Percentiles rank a stretch among this genome's conserved stretches.
Evolutionary conservation across 2,113 vertebrate genomes (phyloP).

Genomic region (Arvicanthis niloticus): DNA sequence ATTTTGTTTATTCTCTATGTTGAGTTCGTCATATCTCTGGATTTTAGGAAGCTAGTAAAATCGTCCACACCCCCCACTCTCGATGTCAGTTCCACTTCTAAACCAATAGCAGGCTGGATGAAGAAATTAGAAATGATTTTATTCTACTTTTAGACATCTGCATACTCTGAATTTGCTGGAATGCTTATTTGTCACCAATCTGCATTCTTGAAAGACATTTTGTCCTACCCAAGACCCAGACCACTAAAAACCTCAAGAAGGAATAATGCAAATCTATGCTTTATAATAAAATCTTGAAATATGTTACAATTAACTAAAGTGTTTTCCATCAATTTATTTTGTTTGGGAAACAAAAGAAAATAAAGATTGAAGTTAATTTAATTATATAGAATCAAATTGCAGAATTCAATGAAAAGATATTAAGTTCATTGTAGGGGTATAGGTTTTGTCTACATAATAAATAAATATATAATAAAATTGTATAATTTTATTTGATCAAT

Average conservation of each 20-base stretch:
- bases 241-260: conserved; percentile 40
- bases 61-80: not conserved
- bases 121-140: conserved; percentile 26
- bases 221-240: not conserved
- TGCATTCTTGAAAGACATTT: not conserved
- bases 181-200: not conserved
- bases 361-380: not conserved
- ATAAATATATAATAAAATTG: not conserved
- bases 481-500: not conserved
- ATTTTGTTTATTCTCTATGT: conserved; percentile 42
- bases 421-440: not conserved
- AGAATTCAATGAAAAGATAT: not conserved
- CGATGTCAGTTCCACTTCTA: not conserved
- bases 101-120: not conserved
- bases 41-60: conserved; percentile 59
- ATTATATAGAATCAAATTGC: not conserved
- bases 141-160: conserved; percentile 12
- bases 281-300: conserved; percentile 22
- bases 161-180: conserved; percentile 33
- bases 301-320: conserved; percentile 4
- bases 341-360: not conserved
- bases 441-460: not conserved
- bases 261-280: not conserved
- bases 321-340: conserved; percentile 20
- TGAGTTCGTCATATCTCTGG: conserved; percentile 50